Conservation (phyloP, 2,888 invertebrate genomes). For the Mythimna loreyi region DNA sequence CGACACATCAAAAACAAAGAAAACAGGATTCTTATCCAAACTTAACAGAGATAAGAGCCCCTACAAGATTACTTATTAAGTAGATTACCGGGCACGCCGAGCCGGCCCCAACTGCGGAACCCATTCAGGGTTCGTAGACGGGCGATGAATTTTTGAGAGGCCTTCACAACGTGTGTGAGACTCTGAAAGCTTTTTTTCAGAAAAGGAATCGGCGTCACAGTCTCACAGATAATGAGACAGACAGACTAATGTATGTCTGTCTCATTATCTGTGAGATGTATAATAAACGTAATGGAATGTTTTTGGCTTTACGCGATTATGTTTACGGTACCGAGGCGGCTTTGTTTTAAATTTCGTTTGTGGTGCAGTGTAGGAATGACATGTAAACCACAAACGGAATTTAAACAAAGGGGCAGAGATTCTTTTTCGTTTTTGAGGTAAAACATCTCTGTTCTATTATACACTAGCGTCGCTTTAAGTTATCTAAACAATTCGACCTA, state of each 20-base stretch:
- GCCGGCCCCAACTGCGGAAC: slow-evolving; percentile 76
- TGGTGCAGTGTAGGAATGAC: slow-evolving; percentile 45
- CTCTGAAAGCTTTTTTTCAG: slow-evolving; percentile 80
- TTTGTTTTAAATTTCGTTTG: slow-evolving; percentile 51
- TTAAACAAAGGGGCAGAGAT: slow-evolving; percentile 41
- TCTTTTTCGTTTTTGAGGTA: slow-evolving; percentile 26
- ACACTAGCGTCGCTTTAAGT: slow-evolving; percentile 8
- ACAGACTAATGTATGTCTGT: slow-evolving; percentile 61
- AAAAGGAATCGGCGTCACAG: slow-evolving; percentile 82
- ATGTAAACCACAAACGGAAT: slow-evolving; percentile 56
- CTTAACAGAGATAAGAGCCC: slow-evolving; percentile 68
- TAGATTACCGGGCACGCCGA: slow-evolving; percentile 80
- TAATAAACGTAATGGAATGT: slow-evolving; percentile 60
- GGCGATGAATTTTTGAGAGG: slow-evolving; percentile 90
- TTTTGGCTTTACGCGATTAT: slow-evolving; percentile 57
- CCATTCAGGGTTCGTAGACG: slow-evolving; percentile 85
- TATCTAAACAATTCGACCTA: slow-evolving; percentile 25
- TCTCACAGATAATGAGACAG: slow-evolving; percentile 82
- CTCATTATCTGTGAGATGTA: too few species aligned
- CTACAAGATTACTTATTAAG: slow-evolving; percentile 86
- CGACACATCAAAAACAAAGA: slow-evolving; percentile 53
- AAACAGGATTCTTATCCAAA: slow-evolving; percentile 68
- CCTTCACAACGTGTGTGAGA: slow-evolving; percentile 82
- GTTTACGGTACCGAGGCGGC: slow-evolving; percentile 22
- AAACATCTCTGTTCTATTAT: slow-evolving; percentile 24